These are phyloP conservation scores for Lynx canadensis DNA, from an alignment of 2,113 vertebrate genomes.

Conservation along the genomic window DNA sequence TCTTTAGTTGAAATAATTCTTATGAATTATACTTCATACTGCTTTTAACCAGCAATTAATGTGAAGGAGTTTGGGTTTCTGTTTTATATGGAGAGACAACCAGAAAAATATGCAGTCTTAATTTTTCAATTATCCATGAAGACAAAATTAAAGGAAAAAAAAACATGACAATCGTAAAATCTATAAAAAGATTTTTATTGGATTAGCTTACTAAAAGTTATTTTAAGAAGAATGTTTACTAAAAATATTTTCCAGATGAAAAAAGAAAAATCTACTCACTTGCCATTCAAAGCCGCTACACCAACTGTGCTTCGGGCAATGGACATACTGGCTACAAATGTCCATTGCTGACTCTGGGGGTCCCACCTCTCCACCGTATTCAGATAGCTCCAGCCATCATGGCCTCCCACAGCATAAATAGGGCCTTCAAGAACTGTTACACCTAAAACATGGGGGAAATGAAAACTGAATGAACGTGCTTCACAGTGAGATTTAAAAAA, in stretches of 20 bases:
- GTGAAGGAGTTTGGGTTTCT: neutral
- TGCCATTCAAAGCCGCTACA: slow-evolving; percentile 90
- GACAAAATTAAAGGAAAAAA: neutral
- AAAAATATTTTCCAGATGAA: neutral
- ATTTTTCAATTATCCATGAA: neutral
- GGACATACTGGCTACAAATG: slow-evolving; percentile 90
- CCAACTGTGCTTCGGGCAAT: slow-evolving; percentile 90
- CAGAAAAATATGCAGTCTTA: neutral
- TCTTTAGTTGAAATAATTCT: neutral
- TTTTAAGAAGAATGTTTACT: neutral
- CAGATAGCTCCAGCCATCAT: slow-evolving; percentile 91
- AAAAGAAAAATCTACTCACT: slow-evolving; percentile 85
- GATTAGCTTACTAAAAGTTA: neutral
- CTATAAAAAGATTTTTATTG: neutral
- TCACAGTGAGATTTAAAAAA: neutral
- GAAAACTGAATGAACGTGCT: neutral
- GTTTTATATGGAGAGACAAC: neutral
- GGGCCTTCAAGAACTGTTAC: slow-evolving; percentile 90
- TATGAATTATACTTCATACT: neutral
- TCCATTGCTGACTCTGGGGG: slow-evolving; percentile 90
- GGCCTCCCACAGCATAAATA: slow-evolving; percentile 90
- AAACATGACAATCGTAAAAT: neutral
- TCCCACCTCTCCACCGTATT: slow-evolving; percentile 91
- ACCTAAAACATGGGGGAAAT: slow-evolving; percentile 80
- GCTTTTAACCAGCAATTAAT: neutral